phyloP scores from a whole-genome alignment of 1,140 invertebrate genomes.

The Ceratitis capitata region DNA sequence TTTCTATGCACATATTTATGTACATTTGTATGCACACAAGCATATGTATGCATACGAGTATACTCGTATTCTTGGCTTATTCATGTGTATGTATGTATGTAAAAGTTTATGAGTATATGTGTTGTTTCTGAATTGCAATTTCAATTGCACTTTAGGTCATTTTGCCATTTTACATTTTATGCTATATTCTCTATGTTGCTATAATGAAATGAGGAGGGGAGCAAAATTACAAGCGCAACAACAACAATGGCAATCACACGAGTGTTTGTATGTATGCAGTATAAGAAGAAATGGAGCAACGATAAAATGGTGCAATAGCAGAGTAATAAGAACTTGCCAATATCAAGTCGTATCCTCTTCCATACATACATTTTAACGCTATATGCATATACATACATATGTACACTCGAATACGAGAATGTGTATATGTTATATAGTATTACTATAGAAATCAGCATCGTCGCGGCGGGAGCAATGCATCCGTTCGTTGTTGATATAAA shows the following conservation, averaged over 20 bases:
- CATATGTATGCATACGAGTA: not conserved
- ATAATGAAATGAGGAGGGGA: not conserved
- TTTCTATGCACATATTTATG: not conserved
- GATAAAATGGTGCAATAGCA: not conserved
- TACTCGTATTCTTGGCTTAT: too few species aligned
- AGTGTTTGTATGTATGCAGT: not conserved
- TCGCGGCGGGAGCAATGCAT: not conserved
- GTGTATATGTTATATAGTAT: not conserved
- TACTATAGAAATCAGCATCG: not conserved
- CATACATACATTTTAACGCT: too few species aligned
- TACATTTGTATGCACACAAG: not conserved
- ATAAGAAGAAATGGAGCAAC: conserved; percentile 5
- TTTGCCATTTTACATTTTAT: not conserved
- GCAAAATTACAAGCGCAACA: not conserved
- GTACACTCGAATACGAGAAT: too few species aligned
- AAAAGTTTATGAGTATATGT: too few species aligned
- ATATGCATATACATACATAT: too few species aligned
- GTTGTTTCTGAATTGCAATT: too few species aligned
- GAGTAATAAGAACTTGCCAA: conserved; percentile 13
- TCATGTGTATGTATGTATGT: not conserved
- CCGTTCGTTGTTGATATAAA: not conserved
- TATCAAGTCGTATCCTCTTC: too few species aligned
- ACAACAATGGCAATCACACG: not conserved
- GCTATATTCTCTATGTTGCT: not conserved
- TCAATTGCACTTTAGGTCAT: conserved; percentile 5